These are phyloP conservation scores for Acromyrmex heyeri DNA, from an alignment of 1,140 invertebrate genomes.

Conservation along the genomic window DNA sequence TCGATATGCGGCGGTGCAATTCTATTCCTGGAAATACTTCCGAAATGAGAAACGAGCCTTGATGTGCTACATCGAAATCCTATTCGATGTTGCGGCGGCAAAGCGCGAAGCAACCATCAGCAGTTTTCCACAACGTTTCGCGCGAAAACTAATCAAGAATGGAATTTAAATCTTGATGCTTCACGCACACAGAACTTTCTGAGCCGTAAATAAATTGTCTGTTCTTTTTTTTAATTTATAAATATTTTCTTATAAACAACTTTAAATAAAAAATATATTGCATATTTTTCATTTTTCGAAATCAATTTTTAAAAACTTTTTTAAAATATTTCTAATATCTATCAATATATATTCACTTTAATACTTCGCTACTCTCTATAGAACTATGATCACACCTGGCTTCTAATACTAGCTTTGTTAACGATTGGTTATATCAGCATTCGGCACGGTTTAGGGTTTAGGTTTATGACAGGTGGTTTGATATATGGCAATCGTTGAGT, in stretches of 20 bases:
- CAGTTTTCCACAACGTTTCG: neutral
- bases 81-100: constrained; percentile 12
- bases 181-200: neutral
- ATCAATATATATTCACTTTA: neutral
- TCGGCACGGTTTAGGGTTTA: constrained; percentile 59
- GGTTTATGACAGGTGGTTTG: constrained; percentile 73
- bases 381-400: constrained; percentile 57
- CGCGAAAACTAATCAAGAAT: constrained; percentile 22
- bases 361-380: neutral
- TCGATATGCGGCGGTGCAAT: constrained; percentile 46
- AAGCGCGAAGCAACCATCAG: constrained; percentile 34
- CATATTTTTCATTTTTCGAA: neutral
- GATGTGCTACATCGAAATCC: constrained; percentile 34
- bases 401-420: constrained; percentile 64
- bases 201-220: neutral
- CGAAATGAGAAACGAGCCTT: constrained; percentile 51
- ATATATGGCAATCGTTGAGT: constrained; percentile 69
- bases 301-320: neutral
- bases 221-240: neutral
- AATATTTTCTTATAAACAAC: neutral
- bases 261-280: neutral
- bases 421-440: constrained; percentile 67
- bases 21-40: constrained; percentile 44
- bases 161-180: constrained; percentile 19
- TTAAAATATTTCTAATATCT: neutral